phyloP scores from a whole-genome alignment of 2,797 vertebrate genomes.

The Arctocebus calabarensis region DNA sequence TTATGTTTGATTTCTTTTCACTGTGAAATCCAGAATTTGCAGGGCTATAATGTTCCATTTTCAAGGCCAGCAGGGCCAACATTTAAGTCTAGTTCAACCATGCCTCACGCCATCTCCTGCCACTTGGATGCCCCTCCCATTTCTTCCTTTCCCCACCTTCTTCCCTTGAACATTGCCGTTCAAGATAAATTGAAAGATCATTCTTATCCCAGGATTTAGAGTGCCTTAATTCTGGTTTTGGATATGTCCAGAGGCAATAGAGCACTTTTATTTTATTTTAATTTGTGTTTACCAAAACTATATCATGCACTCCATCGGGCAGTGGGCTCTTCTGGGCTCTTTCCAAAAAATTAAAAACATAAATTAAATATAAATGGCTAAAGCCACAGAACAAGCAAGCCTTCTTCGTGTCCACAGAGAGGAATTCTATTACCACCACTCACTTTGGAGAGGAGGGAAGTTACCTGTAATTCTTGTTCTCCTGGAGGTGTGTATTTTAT shows the following conservation, averaged over 20 bases:
- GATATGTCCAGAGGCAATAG: conserved; percentile 14
- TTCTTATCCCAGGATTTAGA: conserved; percentile 27
- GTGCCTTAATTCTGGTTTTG: conserved; percentile 62
- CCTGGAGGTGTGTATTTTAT: conserved; percentile 77
- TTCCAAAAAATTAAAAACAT: conserved; percentile 85
- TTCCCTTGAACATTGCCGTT: not conserved
- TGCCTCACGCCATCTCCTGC: conserved; percentile 60
- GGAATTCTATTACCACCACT: conserved; percentile 77
- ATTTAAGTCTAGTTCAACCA: conserved; percentile 43
- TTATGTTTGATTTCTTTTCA: conserved; percentile 74
- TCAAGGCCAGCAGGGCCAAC: conserved; percentile 36
- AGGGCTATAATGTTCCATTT: conserved; percentile 68
- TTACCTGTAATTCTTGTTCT: conserved; percentile 81
- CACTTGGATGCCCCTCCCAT: not conserved
- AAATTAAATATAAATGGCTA: conserved; percentile 82
- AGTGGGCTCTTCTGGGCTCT: conserved; percentile 67
- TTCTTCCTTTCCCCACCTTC: not conserved
- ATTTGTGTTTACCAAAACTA: conserved; percentile 77
- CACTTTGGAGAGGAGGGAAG: conserved; percentile 63
- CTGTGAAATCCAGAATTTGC: conserved; percentile 81
- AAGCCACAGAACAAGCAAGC: conserved; percentile 82
- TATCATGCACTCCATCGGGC: conserved; percentile 66
- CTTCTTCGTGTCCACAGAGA: conserved; percentile 82
- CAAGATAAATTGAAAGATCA: conserved; percentile 27
- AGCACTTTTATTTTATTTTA: conserved; percentile 75